phyloP scores from a whole-genome alignment of 2,888 invertebrate genomes.

The Polydrusus tereticollis region DNA sequence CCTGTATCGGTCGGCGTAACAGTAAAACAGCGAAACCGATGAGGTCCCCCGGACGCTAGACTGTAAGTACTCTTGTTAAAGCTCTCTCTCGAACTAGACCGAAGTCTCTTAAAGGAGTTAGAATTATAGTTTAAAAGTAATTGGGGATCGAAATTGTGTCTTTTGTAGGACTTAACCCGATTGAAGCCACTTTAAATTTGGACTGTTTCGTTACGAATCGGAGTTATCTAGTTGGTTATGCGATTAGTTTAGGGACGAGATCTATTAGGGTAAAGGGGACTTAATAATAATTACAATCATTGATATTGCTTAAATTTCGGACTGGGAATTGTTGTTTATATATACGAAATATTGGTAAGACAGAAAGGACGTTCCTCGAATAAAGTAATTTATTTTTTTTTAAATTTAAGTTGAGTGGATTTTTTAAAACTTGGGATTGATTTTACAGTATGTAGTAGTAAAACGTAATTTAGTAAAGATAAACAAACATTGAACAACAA shows the following conservation, averaged over 20 bases:
- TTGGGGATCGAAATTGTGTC: conserved; percentile 38
- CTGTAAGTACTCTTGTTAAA: conserved; percentile 31
- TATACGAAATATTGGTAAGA: no score
- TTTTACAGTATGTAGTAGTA: no score
- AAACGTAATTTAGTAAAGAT: no score
- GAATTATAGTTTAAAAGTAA: conserved; percentile 46
- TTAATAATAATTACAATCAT: conserved; percentile 15
- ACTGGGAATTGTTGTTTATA: no score
- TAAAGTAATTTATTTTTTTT: no score
- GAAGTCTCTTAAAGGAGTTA: conserved; percentile 23
- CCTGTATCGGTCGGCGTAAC: conserved; percentile 17
- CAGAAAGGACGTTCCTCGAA: no score
- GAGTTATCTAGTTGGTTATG: conserved; percentile 21
- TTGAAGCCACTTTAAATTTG: conserved; percentile 33
- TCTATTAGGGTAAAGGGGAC: conserved; percentile 15
- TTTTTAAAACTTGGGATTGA: no score
- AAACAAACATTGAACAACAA: no score
- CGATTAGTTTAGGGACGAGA: conserved; percentile 27
- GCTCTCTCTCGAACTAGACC: conserved; percentile 13
- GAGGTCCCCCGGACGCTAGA: conserved; percentile 25
- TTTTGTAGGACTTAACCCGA: conserved; percentile 40
- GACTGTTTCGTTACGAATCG: conserved; percentile 28
- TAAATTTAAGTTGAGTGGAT: no score
- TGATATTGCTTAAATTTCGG: conserved; percentile 11
- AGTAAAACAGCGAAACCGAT: conserved; percentile 17